A percentile compares a stretch with the other conserved stretches of the same genome.
Evolutionary conservation across 2,888 invertebrate species (phyloP).

Genomic region (Acrocera orbiculus): DNA sequence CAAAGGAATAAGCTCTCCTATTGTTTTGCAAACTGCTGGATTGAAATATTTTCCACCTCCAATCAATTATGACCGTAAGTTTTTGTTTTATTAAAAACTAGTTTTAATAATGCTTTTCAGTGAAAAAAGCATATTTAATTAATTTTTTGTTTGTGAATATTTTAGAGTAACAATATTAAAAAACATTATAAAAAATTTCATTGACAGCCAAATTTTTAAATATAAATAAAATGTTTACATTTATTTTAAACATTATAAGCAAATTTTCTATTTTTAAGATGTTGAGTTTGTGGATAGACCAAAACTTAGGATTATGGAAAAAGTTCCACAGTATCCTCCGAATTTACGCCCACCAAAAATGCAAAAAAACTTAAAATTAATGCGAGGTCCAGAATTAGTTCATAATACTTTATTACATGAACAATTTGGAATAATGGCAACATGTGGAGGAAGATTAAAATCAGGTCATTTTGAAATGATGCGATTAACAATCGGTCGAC

Average conservation of each 20-base stretch:
- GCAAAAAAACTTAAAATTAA: conserved; percentile 63
- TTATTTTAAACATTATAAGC: neutral
- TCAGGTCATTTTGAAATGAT: conserved; percentile 79
- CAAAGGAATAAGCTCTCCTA: too few relatives aligned
- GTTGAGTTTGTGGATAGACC: conserved; percentile 54
- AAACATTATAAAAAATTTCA: neutral
- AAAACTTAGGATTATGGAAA: conserved; percentile 52
- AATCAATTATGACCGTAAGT: conserved; percentile 46
- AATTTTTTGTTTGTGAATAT: neutral
- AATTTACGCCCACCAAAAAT: conserved; percentile 61
- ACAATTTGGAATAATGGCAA: conserved; percentile 84
- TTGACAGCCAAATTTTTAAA: neutral
- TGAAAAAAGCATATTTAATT: too few relatives aligned
- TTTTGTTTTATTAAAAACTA: too few relatives aligned
- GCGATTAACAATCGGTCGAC: conserved; percentile 53
- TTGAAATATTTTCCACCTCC: conserved; percentile 54
- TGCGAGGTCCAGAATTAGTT: conserved; percentile 77
- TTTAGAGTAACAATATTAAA: too few relatives aligned
- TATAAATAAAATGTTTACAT: neutral
- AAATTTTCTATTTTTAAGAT: conserved; percentile 31
- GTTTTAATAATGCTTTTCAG: too few relatives aligned
- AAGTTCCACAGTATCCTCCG: conserved; percentile 49
- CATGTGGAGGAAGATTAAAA: conserved; percentile 63
- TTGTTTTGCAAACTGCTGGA: conserved; percentile 36
- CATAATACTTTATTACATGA: conserved; percentile 75